Percentiles rank a stretch among this genome's conserved stretches.
phyloP scores from a whole-genome alignment of 2,888 invertebrate species.

The Dendrolimus houi region DNA sequence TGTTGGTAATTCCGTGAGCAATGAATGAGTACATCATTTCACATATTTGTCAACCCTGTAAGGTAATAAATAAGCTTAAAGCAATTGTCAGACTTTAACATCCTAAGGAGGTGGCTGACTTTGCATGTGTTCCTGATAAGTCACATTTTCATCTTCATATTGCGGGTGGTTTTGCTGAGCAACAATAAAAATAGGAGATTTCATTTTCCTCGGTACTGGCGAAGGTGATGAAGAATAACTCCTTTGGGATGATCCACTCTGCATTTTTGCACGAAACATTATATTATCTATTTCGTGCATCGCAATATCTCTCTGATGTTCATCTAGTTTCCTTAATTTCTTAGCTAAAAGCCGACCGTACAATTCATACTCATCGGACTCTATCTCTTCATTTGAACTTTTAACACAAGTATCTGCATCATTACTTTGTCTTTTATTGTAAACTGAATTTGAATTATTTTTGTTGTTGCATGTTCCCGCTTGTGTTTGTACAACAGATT shows the following conservation, averaged over 20 bases:
- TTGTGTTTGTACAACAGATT: conserved; percentile 3
- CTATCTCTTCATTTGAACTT: conserved; percentile 21
- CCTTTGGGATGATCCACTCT: conserved; percentile 25
- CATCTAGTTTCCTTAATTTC: conserved; percentile 56
- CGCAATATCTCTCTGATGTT: conserved; percentile 54
- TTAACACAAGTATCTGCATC: conserved; percentile 23
- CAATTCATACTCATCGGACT: conserved; percentile 56
- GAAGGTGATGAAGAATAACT: conserved; percentile 38
- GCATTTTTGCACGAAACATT: conserved; percentile 58
- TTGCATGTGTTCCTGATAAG: conserved; percentile 29
- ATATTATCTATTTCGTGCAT: conserved; percentile 68
- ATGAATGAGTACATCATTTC: too few species aligned
- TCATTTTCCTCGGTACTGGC: conserved; percentile 34
- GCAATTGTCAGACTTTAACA: not conserved
- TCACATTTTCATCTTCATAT: conserved; percentile 46
- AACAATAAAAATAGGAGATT: conserved; percentile 50
- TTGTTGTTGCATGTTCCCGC: not conserved
- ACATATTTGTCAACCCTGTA: too few species aligned
- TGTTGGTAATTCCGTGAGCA: too few species aligned
- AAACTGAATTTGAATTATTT: conserved; percentile 11
- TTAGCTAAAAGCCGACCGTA: conserved; percentile 58
- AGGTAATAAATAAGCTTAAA: too few species aligned
- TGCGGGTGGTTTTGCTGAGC: conserved; percentile 33
- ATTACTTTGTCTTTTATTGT: conserved; percentile 28
- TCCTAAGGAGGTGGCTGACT: conserved; percentile 19